A percentile compares a stretch with the other conserved stretches of the same genome.
Evolutionary conservation across 2,888 invertebrate species (phyloP).

Genomic region (Acronicta alni): DNA sequence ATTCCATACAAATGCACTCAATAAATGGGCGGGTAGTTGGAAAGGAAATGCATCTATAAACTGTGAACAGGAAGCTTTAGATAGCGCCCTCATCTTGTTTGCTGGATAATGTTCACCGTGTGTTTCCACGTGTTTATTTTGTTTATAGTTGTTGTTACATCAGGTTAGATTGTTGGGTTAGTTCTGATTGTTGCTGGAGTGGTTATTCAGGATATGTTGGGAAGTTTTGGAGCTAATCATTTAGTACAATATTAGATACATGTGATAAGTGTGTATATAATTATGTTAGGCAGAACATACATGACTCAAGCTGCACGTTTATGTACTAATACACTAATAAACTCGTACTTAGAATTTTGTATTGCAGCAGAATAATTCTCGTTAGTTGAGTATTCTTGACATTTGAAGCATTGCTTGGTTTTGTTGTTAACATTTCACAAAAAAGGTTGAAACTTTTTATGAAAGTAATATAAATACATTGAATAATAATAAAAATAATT

Average conservation of each 20-base stretch:
- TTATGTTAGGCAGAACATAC: too few species aligned
- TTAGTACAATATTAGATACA: slow-evolving; percentile 1
- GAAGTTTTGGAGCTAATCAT: not conserved
- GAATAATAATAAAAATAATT: too few species aligned
- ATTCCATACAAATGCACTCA: slow-evolving; percentile 27
- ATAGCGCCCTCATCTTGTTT: slow-evolving; percentile 58
- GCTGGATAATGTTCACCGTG: slow-evolving; percentile 40
- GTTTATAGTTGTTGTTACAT: slow-evolving; percentile 36
- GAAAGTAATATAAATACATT: too few species aligned
- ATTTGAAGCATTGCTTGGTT: too few species aligned
- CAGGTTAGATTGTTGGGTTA: slow-evolving; percentile 34
- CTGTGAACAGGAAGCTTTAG: slow-evolving; percentile 59
- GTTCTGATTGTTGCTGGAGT: slow-evolving; percentile 19
- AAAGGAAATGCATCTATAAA: slow-evolving; percentile 61
- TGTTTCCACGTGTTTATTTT: slow-evolving; percentile 28
- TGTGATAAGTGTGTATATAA: too few species aligned
- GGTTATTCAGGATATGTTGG: slow-evolving; percentile 4
- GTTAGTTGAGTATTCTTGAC: too few species aligned
- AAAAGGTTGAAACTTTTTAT: too few species aligned
- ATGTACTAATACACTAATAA: too few species aligned
- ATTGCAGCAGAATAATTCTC: too few species aligned
- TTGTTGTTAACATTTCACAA: too few species aligned
- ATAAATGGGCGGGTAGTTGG: slow-evolving; percentile 17
- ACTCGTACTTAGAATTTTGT: too few species aligned
- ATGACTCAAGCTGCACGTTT: too few species aligned